Evolutionary conservation across 2,797 vertebrate genomes (phyloP).

Genomic region (Manis javanica): DNA sequence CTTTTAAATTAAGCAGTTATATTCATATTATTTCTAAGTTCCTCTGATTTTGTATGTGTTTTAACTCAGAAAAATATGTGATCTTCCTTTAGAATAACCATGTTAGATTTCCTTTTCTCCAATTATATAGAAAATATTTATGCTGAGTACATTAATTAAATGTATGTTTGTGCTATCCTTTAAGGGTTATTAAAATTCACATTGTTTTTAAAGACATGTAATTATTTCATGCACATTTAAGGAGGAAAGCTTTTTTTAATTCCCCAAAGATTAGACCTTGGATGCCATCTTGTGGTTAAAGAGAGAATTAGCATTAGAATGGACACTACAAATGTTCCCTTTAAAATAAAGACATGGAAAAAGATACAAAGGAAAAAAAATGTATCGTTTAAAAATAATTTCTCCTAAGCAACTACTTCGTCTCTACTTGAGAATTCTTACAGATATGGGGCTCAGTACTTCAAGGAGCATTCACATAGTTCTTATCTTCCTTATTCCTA

Average conservation of each 20-base stretch:
- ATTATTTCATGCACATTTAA: conserved; percentile 41
- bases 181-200: neutral
- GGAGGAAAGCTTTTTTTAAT: neutral
- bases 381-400: neutral
- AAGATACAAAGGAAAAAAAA: neutral
- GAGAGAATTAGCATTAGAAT: conserved; percentile 55
- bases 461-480: neutral
- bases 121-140: neutral
- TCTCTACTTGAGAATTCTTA: neutral
- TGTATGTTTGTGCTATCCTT: conserved; percentile 5
- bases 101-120: neutral
- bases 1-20: neutral
- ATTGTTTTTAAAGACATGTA: conserved; percentile 11
- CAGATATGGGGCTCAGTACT: neutral
- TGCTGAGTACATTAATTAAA: neutral
- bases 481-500: neutral
- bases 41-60: conserved; percentile 11
- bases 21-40: neutral
- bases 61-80: conserved; percentile 23
- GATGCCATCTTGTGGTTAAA: conserved; percentile 86
- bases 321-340: neutral
- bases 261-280: conserved; percentile 60
- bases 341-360: neutral
- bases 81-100: neutral
- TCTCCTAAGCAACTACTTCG: neutral